A percentile compares a stretch with the other conserved stretches of the same genome.
Conservation (phyloP, 1,140 invertebrate species). For the Aphelinus certus region DNA sequence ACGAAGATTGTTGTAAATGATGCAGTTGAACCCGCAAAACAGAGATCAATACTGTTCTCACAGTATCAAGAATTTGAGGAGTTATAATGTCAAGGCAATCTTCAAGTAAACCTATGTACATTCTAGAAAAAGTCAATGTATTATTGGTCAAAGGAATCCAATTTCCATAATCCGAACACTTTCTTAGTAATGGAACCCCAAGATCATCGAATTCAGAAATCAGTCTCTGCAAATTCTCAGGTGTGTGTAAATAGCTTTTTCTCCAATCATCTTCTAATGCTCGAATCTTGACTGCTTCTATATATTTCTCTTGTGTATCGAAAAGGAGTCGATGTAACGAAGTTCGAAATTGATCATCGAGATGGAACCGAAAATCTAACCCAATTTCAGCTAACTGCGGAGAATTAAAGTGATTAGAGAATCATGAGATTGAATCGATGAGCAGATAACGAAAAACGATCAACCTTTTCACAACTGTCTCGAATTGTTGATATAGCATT, state of each 20-base stretch:
- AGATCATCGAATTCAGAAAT: conserved; percentile 64
- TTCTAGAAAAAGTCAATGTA: conserved; percentile 76
- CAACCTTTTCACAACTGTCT: too few species aligned
- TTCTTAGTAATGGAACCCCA: conserved; percentile 56
- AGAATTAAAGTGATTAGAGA: conserved; percentile 29
- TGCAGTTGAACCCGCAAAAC: conserved; percentile 75
- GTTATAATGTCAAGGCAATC: conserved; percentile 76
- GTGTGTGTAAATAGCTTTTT: conserved; percentile 74
- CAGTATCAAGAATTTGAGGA: conserved; percentile 71
- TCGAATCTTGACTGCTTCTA: conserved; percentile 78
- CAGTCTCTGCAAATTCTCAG: conserved; percentile 64
- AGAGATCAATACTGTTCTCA: conserved; percentile 72
- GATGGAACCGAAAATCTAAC: conserved; percentile 83
- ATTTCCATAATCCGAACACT: conserved; percentile 68
- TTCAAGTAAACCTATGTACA: conserved; percentile 73
- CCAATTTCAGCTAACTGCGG: conserved; percentile 76
- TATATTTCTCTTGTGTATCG: conserved; percentile 78
- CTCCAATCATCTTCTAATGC: conserved; percentile 78
- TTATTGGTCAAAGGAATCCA: conserved; percentile 78
- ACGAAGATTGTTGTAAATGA: conserved; percentile 71
- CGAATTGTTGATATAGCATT: too few species aligned
- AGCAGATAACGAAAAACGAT: too few species aligned
- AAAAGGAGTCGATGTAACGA: conserved; percentile 72
- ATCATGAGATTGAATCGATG: too few species aligned
- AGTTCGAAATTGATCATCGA: conserved; percentile 80